Evolutionary conservation across 2,888 invertebrate species (phyloP).

Genomic region (Phrixothrix hirtus): DNA sequence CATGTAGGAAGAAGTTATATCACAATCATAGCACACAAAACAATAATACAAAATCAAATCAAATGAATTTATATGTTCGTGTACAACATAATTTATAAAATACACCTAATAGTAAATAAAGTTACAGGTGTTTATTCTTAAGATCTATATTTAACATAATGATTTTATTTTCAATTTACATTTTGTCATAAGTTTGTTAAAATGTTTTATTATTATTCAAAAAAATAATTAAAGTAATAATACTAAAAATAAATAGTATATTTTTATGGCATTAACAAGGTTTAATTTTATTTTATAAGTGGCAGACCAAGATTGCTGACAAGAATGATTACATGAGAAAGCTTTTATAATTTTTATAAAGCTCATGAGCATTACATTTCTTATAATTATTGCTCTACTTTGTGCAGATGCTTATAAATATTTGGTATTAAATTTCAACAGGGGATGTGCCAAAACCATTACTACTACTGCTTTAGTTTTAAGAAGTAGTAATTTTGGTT

Average conservation of each 20-base stretch:
- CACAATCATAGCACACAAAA: no score
- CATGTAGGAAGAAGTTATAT: no score
- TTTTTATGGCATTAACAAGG: not conserved
- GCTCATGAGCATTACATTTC: not conserved
- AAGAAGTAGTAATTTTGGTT: no score
- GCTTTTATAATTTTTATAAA: not conserved
- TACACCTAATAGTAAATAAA: no score
- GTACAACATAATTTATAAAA: no score
- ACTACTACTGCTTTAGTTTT: no score
- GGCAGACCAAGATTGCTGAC: not conserved
- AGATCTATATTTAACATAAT: no score
- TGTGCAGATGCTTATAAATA: constrained; percentile 21
- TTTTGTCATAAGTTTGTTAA: not conserved
- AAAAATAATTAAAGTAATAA: not conserved
- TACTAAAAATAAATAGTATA: not conserved
- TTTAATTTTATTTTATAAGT: not conserved
- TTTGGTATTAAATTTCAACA: constrained; percentile 12
- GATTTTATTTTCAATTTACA: no score
- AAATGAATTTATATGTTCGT: no score
- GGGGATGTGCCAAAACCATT: not conserved
- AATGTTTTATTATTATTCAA: not conserved
- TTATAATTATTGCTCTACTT: constrained; percentile 25
- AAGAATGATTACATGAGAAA: not conserved
- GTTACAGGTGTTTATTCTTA: no score
- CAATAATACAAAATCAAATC: no score